Evolutionary conservation across 2,888 invertebrate species (phyloP).

Genomic region (Brachypterus glaber): DNA sequence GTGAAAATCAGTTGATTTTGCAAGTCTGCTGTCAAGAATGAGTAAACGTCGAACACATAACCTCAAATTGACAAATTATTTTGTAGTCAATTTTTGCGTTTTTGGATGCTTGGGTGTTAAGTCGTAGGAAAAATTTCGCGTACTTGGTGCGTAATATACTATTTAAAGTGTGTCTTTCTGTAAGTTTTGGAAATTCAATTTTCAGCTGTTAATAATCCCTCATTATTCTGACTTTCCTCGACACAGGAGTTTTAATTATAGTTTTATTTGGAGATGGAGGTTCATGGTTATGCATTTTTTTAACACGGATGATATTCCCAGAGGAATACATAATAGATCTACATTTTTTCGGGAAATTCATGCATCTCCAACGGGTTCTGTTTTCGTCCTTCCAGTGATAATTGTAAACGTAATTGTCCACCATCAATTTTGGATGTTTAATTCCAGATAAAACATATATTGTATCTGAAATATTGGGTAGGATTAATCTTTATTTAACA

Average conservation of each 20-base stretch:
- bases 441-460: background rate
- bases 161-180: too few relatives aligned
- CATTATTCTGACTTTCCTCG: background rate
- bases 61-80: too few relatives aligned
- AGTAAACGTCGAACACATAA: too few relatives aligned
- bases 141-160: too few relatives aligned
- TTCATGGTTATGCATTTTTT: background rate
- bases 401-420: constrained; percentile 22
- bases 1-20: too few relatives aligned
- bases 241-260: background rate
- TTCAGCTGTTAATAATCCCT: background rate
- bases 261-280: background rate
- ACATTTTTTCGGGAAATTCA: too few relatives aligned
- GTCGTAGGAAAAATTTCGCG: too few relatives aligned
- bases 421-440: constrained; percentile 1
- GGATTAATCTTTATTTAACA: too few relatives aligned
- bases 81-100: too few relatives aligned
- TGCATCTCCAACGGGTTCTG: constrained; percentile 26
- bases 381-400: constrained; percentile 17
- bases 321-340: constrained; percentile 19
- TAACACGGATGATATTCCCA: background rate
- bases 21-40: too few relatives aligned
- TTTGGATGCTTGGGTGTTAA: too few relatives aligned
- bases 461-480: background rate
- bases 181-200: too few relatives aligned